A percentile compares a stretch with the other conserved stretches of the same genome.
phyloP scores from a whole-genome alignment of 2,113 vertebrate genomes.

The Puntigrus tetrazona region DNA sequence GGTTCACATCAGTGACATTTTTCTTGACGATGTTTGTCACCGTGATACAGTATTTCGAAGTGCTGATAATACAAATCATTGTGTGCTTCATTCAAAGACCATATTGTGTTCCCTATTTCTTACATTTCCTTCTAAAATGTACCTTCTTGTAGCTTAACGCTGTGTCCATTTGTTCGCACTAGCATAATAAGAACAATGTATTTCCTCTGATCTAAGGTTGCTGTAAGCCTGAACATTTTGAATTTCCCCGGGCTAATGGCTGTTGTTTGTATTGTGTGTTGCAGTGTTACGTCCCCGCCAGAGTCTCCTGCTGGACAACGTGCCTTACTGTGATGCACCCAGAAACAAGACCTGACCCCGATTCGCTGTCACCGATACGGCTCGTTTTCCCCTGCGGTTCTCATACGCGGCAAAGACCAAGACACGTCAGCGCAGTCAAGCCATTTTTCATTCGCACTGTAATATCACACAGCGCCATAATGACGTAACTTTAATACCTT shows the following conservation, averaged over 20 bases:
- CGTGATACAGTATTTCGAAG: background rate
- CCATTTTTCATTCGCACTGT: background rate
- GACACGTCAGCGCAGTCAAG: background rate
- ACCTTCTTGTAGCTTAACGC: background rate
- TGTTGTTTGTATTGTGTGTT: background rate
- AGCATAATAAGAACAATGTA: background rate
- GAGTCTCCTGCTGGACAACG: slow-evolving; percentile 72
- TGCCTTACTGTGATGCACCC: slow-evolving; percentile 75
- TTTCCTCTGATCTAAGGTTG: background rate
- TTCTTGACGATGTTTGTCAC: background rate
- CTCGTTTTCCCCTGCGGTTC: background rate
- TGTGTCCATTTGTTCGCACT: background rate
- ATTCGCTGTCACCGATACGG: slow-evolving; percentile 3
- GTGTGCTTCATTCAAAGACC: too few relatives aligned
- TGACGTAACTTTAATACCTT: background rate
- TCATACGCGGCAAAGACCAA: background rate
- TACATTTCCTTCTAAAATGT: too few relatives aligned
- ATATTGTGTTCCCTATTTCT: too few relatives aligned
- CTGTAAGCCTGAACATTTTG: too few relatives aligned
- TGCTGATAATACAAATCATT: too few relatives aligned
- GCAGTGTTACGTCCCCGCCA: slow-evolving; percentile 75
- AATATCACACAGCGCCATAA: background rate
- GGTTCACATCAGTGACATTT: background rate
- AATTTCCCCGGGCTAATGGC: background rate
- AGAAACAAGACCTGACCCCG: slow-evolving; percentile 65